Conservation (phyloP, 2,797 vertebrate genomes). For the Ataeniobius toweri region DNA sequence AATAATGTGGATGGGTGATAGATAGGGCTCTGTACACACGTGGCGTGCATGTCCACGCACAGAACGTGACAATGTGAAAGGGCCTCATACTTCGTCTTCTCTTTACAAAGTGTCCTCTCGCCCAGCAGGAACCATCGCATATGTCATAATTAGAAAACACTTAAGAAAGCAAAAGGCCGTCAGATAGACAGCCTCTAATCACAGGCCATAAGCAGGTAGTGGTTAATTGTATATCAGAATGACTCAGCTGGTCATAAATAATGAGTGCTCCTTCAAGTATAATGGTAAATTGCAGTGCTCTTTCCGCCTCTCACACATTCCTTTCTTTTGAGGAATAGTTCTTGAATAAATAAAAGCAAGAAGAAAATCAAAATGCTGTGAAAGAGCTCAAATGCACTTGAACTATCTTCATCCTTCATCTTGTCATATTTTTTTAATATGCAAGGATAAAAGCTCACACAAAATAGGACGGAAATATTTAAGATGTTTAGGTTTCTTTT, state of each 20-base stretch:
- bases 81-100: conserved; percentile 82
- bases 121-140: conserved; percentile 89
- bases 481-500: background rate
- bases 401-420: conserved; percentile 59
- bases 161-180: conserved; percentile 90
- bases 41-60: conserved; percentile 72
- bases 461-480: conserved; percentile 29
- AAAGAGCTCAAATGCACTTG: conserved; percentile 70
- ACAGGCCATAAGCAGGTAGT: conserved; percentile 85
- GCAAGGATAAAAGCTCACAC: conserved; percentile 35
- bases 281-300: conserved; percentile 78
- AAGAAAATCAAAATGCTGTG: conserved; percentile 65
- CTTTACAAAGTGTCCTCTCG: conserved; percentile 92
- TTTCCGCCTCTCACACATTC: conserved; percentile 57
- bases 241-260: conserved; percentile 83
- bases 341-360: conserved; percentile 74
- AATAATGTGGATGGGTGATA: conserved; percentile 91
- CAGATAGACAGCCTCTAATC: conserved; percentile 81
- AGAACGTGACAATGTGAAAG: conserved; percentile 83
- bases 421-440: conserved; percentile 61
- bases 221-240: conserved; percentile 87
- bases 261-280: conserved; percentile 79
- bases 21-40: conserved; percentile 82
- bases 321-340: conserved; percentile 76
- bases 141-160: conserved; percentile 99